These are phyloP conservation scores for Tarsius wallacei DNA, from an alignment of 2,797 vertebrate genomes.

Conservation along the genomic window DNA sequence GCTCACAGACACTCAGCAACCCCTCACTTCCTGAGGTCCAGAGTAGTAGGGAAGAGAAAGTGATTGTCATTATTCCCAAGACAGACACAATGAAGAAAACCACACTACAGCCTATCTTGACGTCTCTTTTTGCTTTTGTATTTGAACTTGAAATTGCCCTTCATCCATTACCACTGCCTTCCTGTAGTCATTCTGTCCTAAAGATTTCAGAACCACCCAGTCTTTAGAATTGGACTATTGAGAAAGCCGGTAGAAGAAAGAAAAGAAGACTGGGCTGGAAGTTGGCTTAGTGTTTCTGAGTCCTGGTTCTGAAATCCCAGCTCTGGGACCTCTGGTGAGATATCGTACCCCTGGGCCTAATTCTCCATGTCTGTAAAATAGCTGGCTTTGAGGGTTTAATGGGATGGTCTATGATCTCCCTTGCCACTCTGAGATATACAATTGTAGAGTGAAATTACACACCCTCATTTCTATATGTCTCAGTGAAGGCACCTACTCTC, in stretches of 20 bases:
- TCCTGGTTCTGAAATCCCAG: neutral
- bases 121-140: neutral
- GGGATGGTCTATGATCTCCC: neutral
- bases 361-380: neutral
- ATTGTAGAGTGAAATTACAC: neutral
- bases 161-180: neutral
- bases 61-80: neutral
- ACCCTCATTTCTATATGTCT: neutral
- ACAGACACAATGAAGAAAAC: neutral
- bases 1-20: neutral
- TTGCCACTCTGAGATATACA: neutral
- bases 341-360: neutral
- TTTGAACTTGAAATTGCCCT: conserved; percentile 5
- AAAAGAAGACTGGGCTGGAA: neutral
- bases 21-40: neutral
- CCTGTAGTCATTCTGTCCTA: neutral
- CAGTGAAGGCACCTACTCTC: neutral
- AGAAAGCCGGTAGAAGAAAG: too few relatives aligned
- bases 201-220: neutral
- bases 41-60: neutral
- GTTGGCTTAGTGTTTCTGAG: fast-evolving
- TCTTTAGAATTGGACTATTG: neutral
- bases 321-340: neutral
- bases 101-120: neutral
- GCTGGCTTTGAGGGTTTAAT: neutral